A percentile compares a stretch with the other conserved stretches of the same genome.
Conservation (phyloP, 2,113 vertebrate genomes). For the Loxodonta africana region DNA sequence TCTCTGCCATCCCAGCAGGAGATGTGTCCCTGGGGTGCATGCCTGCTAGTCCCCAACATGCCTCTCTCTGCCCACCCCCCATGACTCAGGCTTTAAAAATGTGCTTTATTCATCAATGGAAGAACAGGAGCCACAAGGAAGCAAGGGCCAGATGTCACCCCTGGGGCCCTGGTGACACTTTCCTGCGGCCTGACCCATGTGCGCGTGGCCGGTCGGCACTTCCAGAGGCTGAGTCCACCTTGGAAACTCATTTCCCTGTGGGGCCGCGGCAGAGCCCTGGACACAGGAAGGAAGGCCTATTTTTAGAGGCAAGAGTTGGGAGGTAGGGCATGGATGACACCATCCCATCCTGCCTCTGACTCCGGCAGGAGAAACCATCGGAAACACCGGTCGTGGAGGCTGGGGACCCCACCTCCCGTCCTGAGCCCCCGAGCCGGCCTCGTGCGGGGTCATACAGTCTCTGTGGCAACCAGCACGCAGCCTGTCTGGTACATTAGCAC, state of each 20-base stretch:
- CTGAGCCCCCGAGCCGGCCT: background rate
- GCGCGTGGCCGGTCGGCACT: background rate
- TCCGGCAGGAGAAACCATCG: background rate
- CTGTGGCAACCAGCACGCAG: background rate
- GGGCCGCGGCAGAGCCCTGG: background rate
- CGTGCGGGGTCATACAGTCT: too few species aligned
- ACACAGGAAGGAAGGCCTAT: slow-evolving; percentile 67
- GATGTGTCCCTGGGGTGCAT: slow-evolving; percentile 70
- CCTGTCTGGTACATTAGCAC: slow-evolving; percentile 55
- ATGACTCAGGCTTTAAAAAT: slow-evolving; percentile 79
- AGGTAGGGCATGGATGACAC: background rate
- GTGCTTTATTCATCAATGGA: background rate
- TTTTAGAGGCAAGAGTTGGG: background rate
- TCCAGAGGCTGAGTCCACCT: background rate
- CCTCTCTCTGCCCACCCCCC: background rate
- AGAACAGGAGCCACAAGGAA: background rate
- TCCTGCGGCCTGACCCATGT: background rate
- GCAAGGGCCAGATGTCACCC: slow-evolving; percentile 54
- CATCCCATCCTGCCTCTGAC: background rate
- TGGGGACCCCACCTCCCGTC: background rate
- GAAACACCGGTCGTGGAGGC: background rate
- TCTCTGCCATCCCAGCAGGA: background rate
- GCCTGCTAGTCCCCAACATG: slow-evolving; percentile 56
- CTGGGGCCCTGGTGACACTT: background rate
- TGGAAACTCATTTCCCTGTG: slow-evolving; percentile 14